Evolutionary conservation across 2,888 invertebrate species (phyloP).

Genomic region (Campaea margaritaria): DNA sequence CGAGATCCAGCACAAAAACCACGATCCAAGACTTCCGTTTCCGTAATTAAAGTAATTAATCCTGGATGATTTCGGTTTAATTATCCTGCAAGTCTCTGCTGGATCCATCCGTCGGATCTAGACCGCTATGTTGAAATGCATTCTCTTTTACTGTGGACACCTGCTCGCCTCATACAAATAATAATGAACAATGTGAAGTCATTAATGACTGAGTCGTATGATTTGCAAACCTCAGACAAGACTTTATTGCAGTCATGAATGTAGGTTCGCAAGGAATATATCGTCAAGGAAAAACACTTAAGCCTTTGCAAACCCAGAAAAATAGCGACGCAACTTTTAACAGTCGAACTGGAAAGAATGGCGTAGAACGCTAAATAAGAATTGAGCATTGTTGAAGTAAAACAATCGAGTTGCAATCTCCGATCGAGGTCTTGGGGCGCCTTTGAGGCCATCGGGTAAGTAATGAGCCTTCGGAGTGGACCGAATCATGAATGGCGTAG

Average conservation of each 20-base stretch:
- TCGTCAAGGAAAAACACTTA: neutral
- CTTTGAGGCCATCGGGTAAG: slow-evolving; percentile 48
- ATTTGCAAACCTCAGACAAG: no score
- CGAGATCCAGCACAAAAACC: slow-evolving; percentile 55
- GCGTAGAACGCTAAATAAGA: slow-evolving; percentile 32
- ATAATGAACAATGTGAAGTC: no score
- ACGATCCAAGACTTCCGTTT: slow-evolving; percentile 74
- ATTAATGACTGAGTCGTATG: no score
- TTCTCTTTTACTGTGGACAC: slow-evolving; percentile 26
- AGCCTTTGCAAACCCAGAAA: slow-evolving; percentile 7
- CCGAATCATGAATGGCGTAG: slow-evolving; percentile 82
- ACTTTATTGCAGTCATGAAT: no score
- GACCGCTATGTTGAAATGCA: slow-evolving; percentile 36
- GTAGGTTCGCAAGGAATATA: no score
- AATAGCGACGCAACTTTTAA: slow-evolving; percentile 8
- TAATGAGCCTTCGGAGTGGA: slow-evolving; percentile 58
- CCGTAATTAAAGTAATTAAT: slow-evolving; percentile 82
- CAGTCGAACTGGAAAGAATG: slow-evolving; percentile 23
- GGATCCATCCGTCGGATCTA: slow-evolving; percentile 61
- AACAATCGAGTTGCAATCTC: slow-evolving; percentile 50
- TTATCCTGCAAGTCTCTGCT: slow-evolving; percentile 72
- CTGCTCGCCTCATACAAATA: neutral
- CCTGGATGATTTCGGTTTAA: slow-evolving; percentile 75
- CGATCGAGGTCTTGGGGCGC: slow-evolving; percentile 44
- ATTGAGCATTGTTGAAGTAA: slow-evolving; percentile 44